Percentiles rank a stretch among this genome's conserved stretches.
These are phyloP conservation scores for Dicyrtoma fusca DNA, from an alignment of 2,888 invertebrate species.

Conservation along the genomic window DNA sequence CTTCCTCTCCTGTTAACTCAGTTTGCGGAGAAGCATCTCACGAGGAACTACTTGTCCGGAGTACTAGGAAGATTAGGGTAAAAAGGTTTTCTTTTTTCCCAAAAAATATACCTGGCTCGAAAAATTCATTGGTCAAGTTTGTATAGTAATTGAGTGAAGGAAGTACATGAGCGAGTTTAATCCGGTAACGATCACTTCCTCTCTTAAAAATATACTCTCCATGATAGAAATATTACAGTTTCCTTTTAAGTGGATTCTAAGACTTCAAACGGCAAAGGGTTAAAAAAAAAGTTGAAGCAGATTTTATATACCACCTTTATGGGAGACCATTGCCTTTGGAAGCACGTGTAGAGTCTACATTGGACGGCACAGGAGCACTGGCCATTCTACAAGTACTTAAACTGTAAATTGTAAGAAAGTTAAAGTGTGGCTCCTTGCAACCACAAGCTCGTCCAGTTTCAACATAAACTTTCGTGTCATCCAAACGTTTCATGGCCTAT, in stretches of 20 bases:
- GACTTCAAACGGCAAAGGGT: neutral
- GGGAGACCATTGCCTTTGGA: too few relatives aligned
- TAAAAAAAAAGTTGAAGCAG: neutral
- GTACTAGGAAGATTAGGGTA: neutral
- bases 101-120: neutral
- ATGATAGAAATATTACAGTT: constrained; percentile 2
- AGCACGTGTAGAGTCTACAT: too few relatives aligned
- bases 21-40: constrained; percentile 29
- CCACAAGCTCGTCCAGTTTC: too few relatives aligned
- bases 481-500: neutral
- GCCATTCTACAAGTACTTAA: too few relatives aligned
- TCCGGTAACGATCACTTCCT: neutral
- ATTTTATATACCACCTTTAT: too few relatives aligned
- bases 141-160: neutral
- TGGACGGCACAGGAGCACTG: too few relatives aligned
- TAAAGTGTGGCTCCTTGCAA: too few relatives aligned
- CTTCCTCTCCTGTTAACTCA: constrained; percentile 21
- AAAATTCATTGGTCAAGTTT: neutral
- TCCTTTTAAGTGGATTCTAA: constrained; percentile 4
- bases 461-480: too few relatives aligned
- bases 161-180: neutral
- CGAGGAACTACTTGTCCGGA: constrained; percentile 9
- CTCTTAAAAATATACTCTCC: neutral
- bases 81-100: neutral
- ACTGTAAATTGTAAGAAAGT: too few relatives aligned